Evolutionary conservation across 2,797 vertebrate genomes (phyloP), one percentile per base, ranked within the genome.

Genomic region (Anolis apletophallus): DNA sequence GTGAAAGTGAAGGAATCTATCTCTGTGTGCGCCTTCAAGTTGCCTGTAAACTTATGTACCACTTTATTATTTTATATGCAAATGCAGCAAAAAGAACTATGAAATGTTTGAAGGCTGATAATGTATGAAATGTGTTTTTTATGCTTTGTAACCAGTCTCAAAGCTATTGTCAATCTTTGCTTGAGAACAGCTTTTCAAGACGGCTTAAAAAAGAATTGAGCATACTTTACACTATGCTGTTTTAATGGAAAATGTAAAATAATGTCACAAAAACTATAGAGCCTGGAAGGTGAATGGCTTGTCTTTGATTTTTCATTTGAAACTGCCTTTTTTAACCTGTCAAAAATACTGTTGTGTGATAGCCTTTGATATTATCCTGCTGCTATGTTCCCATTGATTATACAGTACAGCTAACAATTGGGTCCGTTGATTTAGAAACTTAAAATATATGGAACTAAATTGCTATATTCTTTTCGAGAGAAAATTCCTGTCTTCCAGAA

Each of bases 391-490:
- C 55, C 57, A 80, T 88, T 88, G 86, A 84, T 54, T 80, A 73
- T 73, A 74, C 75, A 74, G 32, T 67, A 55, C 5, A 46, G n/a
- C 57, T 67, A 80, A 79, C 75, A 87, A 72, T 61, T 67, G 16
- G 54, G 46, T 52, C 64, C 40, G 72, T 83, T 83, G 46, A 67
- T 80, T 83, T 84, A 32, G 46, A 11, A 84, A 72, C 8, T n/a
- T 74, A 54, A 83, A 87, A 77, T 79, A 83, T 72, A 71, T 61
- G 72, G 54, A 87, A 77, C 34, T 21, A 86, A 83, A 87, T 57
- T 76, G 76, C 46, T 61, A 82, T 4, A 3, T 64, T 83, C 26
- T 40, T 77, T 84, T 87, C 75, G 83, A 79, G 68, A 64, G 61
- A 72, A 61, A 29, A 79, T 83, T 72, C 21, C n/a, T 79, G 55